A percentile compares a stretch with the other conserved stretches of the same genome.
Conservation (phyloP, 1,140 invertebrate species). For the Helicoverpa armigera region DNA sequence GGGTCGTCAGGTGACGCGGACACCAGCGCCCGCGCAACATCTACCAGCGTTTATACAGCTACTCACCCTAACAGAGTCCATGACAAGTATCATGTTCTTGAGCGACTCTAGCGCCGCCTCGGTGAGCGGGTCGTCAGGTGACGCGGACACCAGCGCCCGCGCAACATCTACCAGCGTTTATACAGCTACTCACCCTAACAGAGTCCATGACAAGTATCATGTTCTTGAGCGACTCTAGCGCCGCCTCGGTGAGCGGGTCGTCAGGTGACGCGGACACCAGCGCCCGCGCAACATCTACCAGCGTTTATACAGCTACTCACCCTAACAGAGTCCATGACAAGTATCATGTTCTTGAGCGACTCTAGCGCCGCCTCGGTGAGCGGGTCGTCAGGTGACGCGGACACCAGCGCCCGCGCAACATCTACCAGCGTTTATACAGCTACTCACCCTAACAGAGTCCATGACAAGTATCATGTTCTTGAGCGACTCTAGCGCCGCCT, state of each 20-base stretch:
- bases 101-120: conserved; percentile 98
- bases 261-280: conserved; percentile 67
- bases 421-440: conserved; percentile 71
- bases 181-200: conserved; percentile 88
- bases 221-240: conserved; percentile 98
- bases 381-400: conserved; percentile 88
- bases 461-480: conserved; percentile 99
- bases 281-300: conserved; percentile 85
- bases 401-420: conserved; percentile 80
- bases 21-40: conserved; percentile 82
- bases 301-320: conserved; percentile 76
- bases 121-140: conserved; percentile 91
- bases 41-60: conserved; percentile 66
- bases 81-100: conserved; percentile 99
- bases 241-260: conserved; percentile 96
- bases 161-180: conserved; percentile 85
- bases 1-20: conserved; percentile 88
- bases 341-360: conserved; percentile 98
- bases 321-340: conserved; percentile 98
- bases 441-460: conserved; percentile 94
- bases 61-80: conserved; percentile 95
- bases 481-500: conserved; percentile 98
- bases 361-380: conserved; percentile 98
- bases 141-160: conserved; percentile 71
- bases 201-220: conserved; percentile 99